Base-by-base conservation (phyloP, 2,113 vertebrate species). In the Chaenocephalus aceratus region DNA sequence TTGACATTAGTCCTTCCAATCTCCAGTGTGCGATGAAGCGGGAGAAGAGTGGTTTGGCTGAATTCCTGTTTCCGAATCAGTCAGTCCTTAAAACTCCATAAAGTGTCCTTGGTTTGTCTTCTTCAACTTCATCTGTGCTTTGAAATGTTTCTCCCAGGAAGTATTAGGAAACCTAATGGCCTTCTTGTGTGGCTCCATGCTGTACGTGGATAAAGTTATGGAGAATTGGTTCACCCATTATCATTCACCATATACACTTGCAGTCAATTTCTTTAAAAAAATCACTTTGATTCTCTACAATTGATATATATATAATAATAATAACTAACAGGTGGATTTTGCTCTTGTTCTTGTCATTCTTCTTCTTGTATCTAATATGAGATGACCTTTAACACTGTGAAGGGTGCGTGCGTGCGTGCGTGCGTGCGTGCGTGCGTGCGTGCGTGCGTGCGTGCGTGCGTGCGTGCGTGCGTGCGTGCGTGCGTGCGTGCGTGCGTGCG, bases 21-120 rank as follows among this genome's bases (percentile, higher is more conserved):
- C 26, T 68, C 52, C 71, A 57, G 52, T 16, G 59, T 45, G 64
- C 64, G 13, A 30, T 70, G 82, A 84, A 73, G 86, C 34, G 16
- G 66, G 56, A 67, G n/a, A 67, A 54, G 53, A 83, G 66, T 11
- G 48, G 56, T 67, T 82, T 78, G 79, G 79, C 85, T 26, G 61
- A 34, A 70, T 57, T 80, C 79, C 75, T 46, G 54, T 65, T 86
- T 63, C 54, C 73, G 65, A 45, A 84, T 78, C 77, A 88, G 60
- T 78, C 77, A 86, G 60, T 77, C 34, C 70, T 64, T 26, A 10
- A 71, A 88, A 79, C 65, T 77, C 66, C 61, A 67, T 82, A 23
- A 81, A 88, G 73, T 82, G 73, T 54, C 77, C 64, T 85, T 86
- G 74, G 79, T 89, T 83, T 91, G 72, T 87, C 70, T 85, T 88